Conservation (phyloP, 2,797 vertebrate species). For the Scleropages formosus region DNA sequence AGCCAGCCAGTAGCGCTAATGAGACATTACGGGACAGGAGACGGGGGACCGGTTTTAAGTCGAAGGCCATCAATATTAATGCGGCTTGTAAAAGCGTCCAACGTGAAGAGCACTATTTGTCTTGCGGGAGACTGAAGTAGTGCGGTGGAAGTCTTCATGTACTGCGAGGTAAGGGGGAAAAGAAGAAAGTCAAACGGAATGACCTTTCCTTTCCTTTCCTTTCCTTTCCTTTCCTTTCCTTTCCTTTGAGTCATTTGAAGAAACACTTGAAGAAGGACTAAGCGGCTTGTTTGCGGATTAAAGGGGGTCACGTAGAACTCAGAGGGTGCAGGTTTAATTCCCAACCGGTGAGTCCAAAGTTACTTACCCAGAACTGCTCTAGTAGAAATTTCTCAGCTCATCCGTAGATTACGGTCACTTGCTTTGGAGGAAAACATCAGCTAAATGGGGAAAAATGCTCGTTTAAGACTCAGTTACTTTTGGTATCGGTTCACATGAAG, state of each 20-base stretch:
- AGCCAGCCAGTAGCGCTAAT: background rate
- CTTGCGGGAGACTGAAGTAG: background rate
- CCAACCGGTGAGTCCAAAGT: too few species aligned
- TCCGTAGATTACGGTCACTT: too few species aligned
- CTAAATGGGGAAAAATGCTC: too few species aligned
- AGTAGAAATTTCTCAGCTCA: too few species aligned
- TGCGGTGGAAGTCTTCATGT: background rate
- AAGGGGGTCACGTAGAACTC: too few species aligned
- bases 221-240: conserved; percentile 6
- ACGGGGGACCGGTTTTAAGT: background rate
- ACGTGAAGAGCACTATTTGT: background rate
- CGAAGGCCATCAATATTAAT: conserved; percentile 16
- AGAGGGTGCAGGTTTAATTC: too few species aligned
- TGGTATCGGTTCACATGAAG: too few species aligned
- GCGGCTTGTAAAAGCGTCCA: background rate
- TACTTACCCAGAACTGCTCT: too few species aligned
- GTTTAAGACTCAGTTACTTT: too few species aligned
- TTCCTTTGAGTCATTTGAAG: background rate
- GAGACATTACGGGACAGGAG: background rate
- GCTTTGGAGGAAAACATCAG: too few species aligned
- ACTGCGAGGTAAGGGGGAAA: background rate
- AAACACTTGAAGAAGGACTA: background rate
- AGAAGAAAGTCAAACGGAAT: conserved; percentile 20
- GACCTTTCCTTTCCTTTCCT: conserved; percentile 18
- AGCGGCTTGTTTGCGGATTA: too few species aligned